Base-by-base conservation (phyloP, 1,140 invertebrate species). In the Hydropsyche tenuis region DNA sequence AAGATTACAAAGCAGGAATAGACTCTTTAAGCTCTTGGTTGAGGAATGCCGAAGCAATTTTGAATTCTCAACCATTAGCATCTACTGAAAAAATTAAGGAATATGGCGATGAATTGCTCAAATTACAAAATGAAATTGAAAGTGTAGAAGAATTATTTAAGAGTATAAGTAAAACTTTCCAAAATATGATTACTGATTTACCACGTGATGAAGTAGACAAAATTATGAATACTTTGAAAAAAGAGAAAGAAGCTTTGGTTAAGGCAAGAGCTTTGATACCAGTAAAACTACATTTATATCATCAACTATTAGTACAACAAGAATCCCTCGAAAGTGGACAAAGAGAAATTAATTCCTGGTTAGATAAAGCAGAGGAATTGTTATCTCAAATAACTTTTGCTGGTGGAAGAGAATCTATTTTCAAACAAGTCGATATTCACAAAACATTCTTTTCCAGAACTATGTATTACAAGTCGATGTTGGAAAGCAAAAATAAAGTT, bases 401-500 rank as follows among this genome's bases (percentile, higher is more conserved):
- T 0, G 89, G 88, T n/a, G 90, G 89, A n/a, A 89, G 90, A 73
- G 92, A 96, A 77, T 82, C 87, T 1, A 88, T 93, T 18, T 88
- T 93, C 75, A 86, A 88, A 18, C 89, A 92, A 69, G 86, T 96
- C 22, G 93, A 95, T 64, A 89, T 88, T 77, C 93, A 97, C 79
- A 95, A 96, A 81, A 87, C 89, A 16, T 96, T 96, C 85, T 96
- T 97, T 81, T 91, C 93, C 0, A 89, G 94, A 72, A 93, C 90
- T 0, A 88, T 95, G 0, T 96, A 96, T 81, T 96, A 97, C 82
- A 93, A 93, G 80, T 96, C 95, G 0, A 96, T 96, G 91, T 80
- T 97, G 46, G 95, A 97, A 78, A 96, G 93, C 79, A 96, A 96
- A 83, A 97, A 96, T 81, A 96, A 97, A 85, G 91, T 97, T n/a